phyloP scores from a whole-genome alignment of 2,888 invertebrate species.

The Orgyia antiqua region DNA sequence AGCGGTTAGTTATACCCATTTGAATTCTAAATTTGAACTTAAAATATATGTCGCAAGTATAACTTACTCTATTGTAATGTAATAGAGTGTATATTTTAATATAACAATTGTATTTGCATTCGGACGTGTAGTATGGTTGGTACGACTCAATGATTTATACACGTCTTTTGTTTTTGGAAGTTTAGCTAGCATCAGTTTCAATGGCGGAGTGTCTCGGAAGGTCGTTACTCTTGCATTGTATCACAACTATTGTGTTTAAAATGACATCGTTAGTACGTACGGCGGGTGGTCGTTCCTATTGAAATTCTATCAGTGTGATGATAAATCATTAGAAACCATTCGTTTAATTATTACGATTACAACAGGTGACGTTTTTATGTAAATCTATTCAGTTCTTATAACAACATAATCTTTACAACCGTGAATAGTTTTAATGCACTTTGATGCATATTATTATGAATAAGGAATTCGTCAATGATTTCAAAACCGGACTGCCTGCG shows the following conservation, averaged over 20 bases:
- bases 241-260: constrained; percentile 63
- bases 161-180: constrained; percentile 74
- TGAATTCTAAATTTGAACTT: constrained; percentile 26
- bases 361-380: constrained; percentile 37
- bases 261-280: constrained; percentile 73
- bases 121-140: constrained; percentile 36
- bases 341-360: constrained; percentile 53
- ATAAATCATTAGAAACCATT: constrained; percentile 64
- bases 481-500: too few species aligned
- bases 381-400: constrained; percentile 17
- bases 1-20: constrained; percentile 47
- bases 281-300: constrained; percentile 72
- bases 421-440: too few species aligned
- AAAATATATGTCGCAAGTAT: constrained; percentile 4
- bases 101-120: constrained; percentile 37
- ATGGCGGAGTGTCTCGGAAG: constrained; percentile 58
- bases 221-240: constrained; percentile 75
- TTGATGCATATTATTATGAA: too few species aligned
- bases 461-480: too few species aligned
- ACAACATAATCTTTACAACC: constrained; percentile 8
- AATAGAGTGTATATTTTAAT: constrained; percentile 28
- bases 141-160: constrained; percentile 64
- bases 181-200: constrained; percentile 66
- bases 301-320: constrained; percentile 67
- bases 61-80: constrained; percentile 21